Evolutionary conservation across 2,113 vertebrate genomes (phyloP).

Genomic region (Penelope pileata): DNA sequence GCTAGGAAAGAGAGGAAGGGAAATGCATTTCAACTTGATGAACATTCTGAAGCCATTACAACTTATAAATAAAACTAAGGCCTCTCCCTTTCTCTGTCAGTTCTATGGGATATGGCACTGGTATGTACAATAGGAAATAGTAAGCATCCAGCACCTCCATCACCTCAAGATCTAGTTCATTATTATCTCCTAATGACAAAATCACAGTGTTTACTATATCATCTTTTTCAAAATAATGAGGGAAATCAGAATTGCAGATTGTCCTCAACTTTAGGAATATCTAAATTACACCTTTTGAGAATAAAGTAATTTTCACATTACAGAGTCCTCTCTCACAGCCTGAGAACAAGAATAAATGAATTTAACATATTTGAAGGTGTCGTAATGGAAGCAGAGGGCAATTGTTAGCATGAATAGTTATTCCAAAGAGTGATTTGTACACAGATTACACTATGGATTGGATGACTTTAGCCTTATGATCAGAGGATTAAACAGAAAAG

Average conservation of each 20-base stretch:
- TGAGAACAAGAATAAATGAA: background rate
- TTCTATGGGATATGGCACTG: background rate
- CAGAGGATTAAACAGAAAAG: background rate
- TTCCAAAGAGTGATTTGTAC: background rate
- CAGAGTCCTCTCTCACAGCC: background rate
- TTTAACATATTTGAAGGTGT: background rate
- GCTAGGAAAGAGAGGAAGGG: background rate
- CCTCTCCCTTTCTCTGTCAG: background rate
- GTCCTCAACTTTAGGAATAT: background rate
- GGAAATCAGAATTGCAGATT: background rate
- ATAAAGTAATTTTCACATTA: background rate
- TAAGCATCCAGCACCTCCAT: background rate
- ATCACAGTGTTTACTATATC: background rate
- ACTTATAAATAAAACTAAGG: background rate
- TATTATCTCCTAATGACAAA: background rate
- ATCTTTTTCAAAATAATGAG: background rate
- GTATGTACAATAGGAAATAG: accelerated
- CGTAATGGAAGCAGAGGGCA: background rate
- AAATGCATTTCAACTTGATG: background rate
- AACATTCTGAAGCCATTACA: background rate
- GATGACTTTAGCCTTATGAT: background rate
- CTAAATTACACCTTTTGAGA: background rate
- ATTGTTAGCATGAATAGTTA: background rate
- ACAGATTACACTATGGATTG: background rate
- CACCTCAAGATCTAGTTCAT: background rate